These are phyloP conservation scores for Meiosimyza platycephala DNA, from an alignment of 2,888 invertebrate species.

Conservation along the genomic window DNA sequence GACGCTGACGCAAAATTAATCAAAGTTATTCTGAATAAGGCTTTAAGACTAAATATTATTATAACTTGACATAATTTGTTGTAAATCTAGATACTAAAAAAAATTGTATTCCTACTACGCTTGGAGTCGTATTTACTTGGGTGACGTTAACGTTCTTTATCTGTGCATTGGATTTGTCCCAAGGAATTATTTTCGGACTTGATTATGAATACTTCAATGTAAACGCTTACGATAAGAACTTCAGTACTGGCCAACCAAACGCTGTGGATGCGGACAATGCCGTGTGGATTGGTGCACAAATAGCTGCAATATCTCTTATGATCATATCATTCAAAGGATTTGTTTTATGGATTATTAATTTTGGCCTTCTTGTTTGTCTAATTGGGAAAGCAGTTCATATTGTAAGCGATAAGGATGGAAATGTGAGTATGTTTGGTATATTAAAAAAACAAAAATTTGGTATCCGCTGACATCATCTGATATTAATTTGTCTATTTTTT, in stretches of 20 bases:
- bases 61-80: background rate
- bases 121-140: conserved; percentile 59
- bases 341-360: conserved; percentile 66
- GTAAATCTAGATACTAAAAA: conserved; percentile 56
- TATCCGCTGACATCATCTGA: conserved; percentile 24
- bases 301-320: conserved; percentile 63
- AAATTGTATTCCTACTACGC: conserved; percentile 49
- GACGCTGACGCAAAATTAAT: too few species aligned
- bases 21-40: too few species aligned
- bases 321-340: conserved; percentile 67
- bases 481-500: background rate
- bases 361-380: conserved; percentile 57
- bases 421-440: conserved; percentile 50
- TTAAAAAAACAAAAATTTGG: conserved; percentile 6
- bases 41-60: too few species aligned
- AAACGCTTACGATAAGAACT: conserved; percentile 49
- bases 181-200: conserved; percentile 64
- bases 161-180: conserved; percentile 60
- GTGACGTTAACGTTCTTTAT: conserved; percentile 55
- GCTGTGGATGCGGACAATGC: conserved; percentile 48
- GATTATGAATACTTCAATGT: conserved; percentile 59
- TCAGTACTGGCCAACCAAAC: conserved; percentile 48
- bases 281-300: conserved; percentile 56
- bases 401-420: conserved; percentile 50
- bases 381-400: conserved; percentile 48